Evolutionary conservation across 2,888 invertebrate genomes (phyloP).

Genomic region (Dryocosmus kuriphilus): DNA sequence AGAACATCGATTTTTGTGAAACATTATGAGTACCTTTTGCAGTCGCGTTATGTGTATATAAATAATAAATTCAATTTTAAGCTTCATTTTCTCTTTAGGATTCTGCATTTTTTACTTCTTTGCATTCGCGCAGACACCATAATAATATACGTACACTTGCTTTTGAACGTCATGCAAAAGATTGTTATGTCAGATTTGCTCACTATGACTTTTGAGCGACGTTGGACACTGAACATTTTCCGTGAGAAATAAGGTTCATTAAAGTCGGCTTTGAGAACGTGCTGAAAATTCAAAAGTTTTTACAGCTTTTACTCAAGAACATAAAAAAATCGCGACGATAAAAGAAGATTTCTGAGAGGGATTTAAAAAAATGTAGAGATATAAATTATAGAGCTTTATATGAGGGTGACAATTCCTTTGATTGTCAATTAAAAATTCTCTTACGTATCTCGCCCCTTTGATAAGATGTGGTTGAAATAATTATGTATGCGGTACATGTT

Average conservation of each 20-base stretch:
- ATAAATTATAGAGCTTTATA: neutral
- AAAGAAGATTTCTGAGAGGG: neutral
- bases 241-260: slow-evolving; percentile 33
- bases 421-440: neutral
- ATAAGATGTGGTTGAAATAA: too few species aligned
- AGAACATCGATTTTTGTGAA: neutral
- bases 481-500: too few species aligned
- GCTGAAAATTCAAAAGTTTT: slow-evolving; percentile 17
- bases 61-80: too few species aligned
- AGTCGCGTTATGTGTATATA: too few species aligned
- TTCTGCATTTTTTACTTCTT: neutral
- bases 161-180: neutral
- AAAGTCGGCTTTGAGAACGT: slow-evolving; percentile 1
- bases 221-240: slow-evolving; percentile 21
- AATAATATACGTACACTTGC: slow-evolving; percentile 9
- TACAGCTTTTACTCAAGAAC: neutral
- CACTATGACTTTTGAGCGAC: slow-evolving; percentile 16
- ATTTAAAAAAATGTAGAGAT: neutral
- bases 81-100: neutral
- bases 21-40: neutral
- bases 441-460: too few species aligned
- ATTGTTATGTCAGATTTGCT: slow-evolving; percentile 28
- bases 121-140: neutral
- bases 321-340: slow-evolving; percentile 3
- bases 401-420: neutral